Evolutionary conservation across 2,113 vertebrate species (phyloP).

Genomic region (Aegithalos caudatus): DNA sequence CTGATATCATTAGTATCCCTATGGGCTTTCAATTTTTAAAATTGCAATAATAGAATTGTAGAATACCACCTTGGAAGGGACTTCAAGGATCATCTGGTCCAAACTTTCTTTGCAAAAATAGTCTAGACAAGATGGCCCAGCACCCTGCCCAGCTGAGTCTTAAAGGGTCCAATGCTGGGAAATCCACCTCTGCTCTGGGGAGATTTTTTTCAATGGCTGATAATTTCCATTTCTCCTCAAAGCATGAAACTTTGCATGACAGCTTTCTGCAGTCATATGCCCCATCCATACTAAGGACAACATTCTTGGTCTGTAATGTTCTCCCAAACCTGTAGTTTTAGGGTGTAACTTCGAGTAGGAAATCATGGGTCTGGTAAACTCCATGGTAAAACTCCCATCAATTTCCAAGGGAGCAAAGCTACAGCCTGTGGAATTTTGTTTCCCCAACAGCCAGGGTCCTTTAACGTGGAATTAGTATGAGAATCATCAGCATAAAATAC

Average conservation of each 20-base stretch:
- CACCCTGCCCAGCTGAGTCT: background rate
- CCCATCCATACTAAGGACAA: background rate
- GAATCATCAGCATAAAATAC: background rate
- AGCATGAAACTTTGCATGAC: background rate
- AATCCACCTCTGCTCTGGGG: background rate
- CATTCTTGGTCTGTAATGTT: background rate
- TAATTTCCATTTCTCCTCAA: background rate
- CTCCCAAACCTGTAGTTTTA: background rate
- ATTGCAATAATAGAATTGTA: background rate
- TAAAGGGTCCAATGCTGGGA: background rate
- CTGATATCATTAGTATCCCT: background rate
- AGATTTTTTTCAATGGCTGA: background rate
- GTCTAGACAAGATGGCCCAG: background rate
- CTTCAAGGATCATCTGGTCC: background rate
- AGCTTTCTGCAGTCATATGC: background rate
- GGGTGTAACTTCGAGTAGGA: background rate
- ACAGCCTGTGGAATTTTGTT: background rate
- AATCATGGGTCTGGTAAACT: background rate
- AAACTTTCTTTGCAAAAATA: background rate
- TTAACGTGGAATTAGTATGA: background rate
- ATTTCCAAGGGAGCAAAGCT: background rate
- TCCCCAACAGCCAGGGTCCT: background rate
- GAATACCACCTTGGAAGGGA: background rate
- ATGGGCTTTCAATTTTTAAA: background rate
- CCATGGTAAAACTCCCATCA: background rate